Evolutionary conservation across 2,797 vertebrate species (phyloP).

Genomic region (Centroberyx gerrardi): DNA sequence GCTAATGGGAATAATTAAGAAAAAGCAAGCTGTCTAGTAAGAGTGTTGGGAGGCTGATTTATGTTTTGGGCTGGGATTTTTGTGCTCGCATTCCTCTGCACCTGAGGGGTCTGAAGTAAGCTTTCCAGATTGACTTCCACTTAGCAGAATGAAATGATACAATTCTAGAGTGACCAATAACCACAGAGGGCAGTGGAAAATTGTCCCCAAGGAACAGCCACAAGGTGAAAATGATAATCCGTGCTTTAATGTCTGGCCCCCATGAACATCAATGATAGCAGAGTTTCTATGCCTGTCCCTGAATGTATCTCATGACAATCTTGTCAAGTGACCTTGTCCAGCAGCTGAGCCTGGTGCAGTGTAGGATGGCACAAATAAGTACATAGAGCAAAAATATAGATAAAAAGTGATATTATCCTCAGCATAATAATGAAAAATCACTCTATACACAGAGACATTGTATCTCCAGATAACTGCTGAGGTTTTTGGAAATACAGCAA

Average conservation of each 20-base stretch:
- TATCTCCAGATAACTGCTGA: not conserved
- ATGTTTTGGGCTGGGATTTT: constrained; percentile 60
- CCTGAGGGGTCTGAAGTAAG: constrained; percentile 40
- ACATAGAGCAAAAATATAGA: not conserved
- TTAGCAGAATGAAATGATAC: constrained; percentile 71
- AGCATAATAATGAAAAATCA: not conserved
- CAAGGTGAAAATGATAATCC: constrained; percentile 74
- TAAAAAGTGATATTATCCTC: not conserved
- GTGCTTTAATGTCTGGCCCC: constrained; percentile 52
- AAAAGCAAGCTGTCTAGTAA: constrained; percentile 65
- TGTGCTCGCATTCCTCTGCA: constrained; percentile 32
- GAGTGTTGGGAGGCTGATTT: constrained; percentile 67
- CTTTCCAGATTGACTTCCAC: constrained; percentile 66
- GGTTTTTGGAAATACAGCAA: not conserved
- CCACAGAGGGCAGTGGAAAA: constrained; percentile 50
- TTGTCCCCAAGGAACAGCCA: constrained; percentile 52
- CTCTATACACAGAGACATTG: constrained; percentile 2
- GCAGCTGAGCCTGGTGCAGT: not conserved
- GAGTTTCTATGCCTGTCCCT: constrained; percentile 21
- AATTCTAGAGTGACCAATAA: constrained; percentile 63
- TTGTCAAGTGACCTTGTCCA: constrained; percentile 43
- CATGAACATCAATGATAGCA: constrained; percentile 23
- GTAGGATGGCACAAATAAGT: not conserved
- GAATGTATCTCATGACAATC: constrained; percentile 15
- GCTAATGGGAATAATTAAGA: constrained; percentile 83